Evolutionary conservation across 1,140 invertebrate species (phyloP), one percentile per base, ranked within the genome.

Genomic region (Delia radicum): DNA sequence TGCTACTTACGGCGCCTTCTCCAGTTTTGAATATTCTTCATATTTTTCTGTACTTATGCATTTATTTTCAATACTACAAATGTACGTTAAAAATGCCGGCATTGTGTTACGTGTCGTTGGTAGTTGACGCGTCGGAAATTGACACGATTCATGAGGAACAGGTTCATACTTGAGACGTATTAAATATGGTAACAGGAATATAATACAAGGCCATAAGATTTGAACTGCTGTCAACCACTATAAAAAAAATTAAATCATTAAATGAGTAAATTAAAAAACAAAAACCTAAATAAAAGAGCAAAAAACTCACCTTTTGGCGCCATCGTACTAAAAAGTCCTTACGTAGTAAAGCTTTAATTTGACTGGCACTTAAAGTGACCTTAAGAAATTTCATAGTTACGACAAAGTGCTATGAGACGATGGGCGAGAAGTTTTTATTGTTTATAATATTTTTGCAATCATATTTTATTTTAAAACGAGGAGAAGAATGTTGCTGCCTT

Each of bases 1-100:
- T n/a, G n/a, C n/a, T n/a, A 83, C 88, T 89, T 87, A 92, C 91
- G 87, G 90, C 24, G 91, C 88, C 63, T 89, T 89, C 73, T 88
- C 86, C 81, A 89, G 91, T 21, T 87, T 83, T n/a, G 90, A 90
- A 79, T 91, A 88, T 78, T 90, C 88, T 76, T 90, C 87, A 80
- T 89, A 91, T 71, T 89, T 81, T 42, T 89, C 87, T 27, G 91
- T 80, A 0, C 86, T 82, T 2, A 87, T 84, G 78, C 91, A 92
- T 3, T 90, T 88, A 79, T 91, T 92, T 80, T 90, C 90, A 37
- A 91, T 85, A 77, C 88, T 90, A 81, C 91, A 92, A 27, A 92
- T 88, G 79, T 91, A 92, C 18, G 90, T 91, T 80, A 91, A 91
- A 24, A 91, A 87, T 79, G 91, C 91, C 1, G 88, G 89, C 15